Evolutionary conservation across 1,140 invertebrate genomes (phyloP), one percentile per base, ranked within the genome.

Genomic region (Cydia strobilella): DNA sequence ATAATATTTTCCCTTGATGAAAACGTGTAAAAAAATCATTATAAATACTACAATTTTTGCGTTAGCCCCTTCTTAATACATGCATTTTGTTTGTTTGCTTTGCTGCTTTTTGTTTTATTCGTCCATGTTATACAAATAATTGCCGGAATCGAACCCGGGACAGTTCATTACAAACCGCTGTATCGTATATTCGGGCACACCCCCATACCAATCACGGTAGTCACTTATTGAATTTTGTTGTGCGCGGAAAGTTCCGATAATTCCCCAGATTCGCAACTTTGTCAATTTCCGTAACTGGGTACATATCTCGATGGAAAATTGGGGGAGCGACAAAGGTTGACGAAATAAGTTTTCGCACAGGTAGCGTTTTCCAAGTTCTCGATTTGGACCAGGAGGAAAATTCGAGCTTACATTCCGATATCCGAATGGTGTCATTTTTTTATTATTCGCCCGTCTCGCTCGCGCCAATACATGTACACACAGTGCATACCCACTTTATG

Each of bases 141-240:
- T n/a, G 15, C 54, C 54, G 12, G 5, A 18, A 54, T 54, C 78
- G 18, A 51, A 23, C 18, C 23, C 72, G 12, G 76, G 66, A 78
- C 80, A 79, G 69, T 78, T 78, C 77, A 23, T 20, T 62, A 0
- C 54, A 25, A 63, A 25, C 20, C 62, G 62, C 25, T 7, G 20
- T 13, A 25, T 25, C 18, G 25, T 13, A 63, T 6, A 31, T 35
- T 66, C 78, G 82, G 79, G 79, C 9, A 79, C 81, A 62, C 77
- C 80, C 23, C 75, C 62, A 72, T 83, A 82, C 86, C 86, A 91
- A 91, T 91, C 88, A 91, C 85, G 86, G 87, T 86, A 86, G 88
- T 90, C 87, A 91, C 88, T 90, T 90, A 91, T 90, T 90, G 87
- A 91, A 90, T 91, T 89, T 90, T 90, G 90, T 90, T 90, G 88